A percentile compares a stretch with the other conserved stretches of the same genome.
Conservation (phyloP, 2,113 vertebrate genomes). For the Rhynchomys soricoides region DNA sequence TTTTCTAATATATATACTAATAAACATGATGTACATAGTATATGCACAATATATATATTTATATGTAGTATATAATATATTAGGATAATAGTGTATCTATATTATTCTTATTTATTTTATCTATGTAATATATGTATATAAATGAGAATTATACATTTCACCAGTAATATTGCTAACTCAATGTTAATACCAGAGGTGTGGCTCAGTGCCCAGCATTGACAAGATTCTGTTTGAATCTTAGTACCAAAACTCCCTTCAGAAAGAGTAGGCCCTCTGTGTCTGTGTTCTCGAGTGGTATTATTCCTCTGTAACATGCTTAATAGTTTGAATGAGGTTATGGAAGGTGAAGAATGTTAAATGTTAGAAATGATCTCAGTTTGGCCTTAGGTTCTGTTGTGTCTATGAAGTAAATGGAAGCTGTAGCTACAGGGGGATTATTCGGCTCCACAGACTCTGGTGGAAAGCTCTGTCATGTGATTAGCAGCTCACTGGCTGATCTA, state of each 20-base stretch:
- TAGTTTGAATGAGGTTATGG: not conserved
- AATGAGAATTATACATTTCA: not conserved
- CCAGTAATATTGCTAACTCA: not conserved
- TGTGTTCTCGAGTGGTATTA: not conserved
- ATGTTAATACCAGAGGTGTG: not conserved
- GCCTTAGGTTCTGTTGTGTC: not conserved
- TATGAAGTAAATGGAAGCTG: not conserved
- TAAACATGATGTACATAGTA: not conserved
- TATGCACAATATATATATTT: not conserved
- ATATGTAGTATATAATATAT: not conserved
- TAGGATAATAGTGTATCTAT: not conserved
- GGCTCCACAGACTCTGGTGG: not conserved
- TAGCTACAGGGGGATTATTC: not conserved
- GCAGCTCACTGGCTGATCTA: not conserved
- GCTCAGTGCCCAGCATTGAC: not conserved
- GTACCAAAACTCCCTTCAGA: not conserved
- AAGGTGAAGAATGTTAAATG: not conserved
- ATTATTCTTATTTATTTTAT: not conserved
- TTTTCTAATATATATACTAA: constrained; percentile 34
- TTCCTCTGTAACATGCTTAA: not conserved
- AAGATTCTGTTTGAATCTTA: not conserved
- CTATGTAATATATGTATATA: not conserved
- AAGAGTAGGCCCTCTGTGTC: not conserved
- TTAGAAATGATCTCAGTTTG: not conserved
- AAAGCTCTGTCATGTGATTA: not conserved